Conservation (phyloP, 2,888 invertebrate genomes). For the Agriotes lineatus region DNA sequence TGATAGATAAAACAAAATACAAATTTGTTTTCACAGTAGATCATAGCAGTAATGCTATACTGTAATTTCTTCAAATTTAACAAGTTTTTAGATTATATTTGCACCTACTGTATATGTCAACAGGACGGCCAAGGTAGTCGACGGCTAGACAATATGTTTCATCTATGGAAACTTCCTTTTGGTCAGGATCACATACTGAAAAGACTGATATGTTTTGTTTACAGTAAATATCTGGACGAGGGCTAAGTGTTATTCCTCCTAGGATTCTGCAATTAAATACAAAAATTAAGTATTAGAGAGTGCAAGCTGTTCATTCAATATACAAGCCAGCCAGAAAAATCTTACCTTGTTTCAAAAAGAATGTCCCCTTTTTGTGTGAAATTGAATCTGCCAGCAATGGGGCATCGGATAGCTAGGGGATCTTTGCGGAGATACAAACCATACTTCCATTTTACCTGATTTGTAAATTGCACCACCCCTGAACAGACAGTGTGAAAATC, state of each 20-base stretch:
- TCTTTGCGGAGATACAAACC: constrained; percentile 87
- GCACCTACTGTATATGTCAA: constrained; percentile 91
- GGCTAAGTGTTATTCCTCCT: constrained; percentile 94
- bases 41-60: too few relatives aligned
- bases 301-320: not conserved
- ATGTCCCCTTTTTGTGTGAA: constrained; percentile 94
- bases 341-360: constrained; percentile 81
- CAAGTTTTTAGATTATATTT: too few relatives aligned
- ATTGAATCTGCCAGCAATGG: constrained; percentile 96
- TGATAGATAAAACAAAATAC: too few relatives aligned
- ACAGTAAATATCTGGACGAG: constrained; percentile 92
- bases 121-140: constrained; percentile 93
- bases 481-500: constrained; percentile 94
- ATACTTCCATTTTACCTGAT: constrained; percentile 88
- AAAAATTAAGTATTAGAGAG: not conserved
- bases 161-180: constrained; percentile 94
- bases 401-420: constrained; percentile 93
- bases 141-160: constrained; percentile 97
- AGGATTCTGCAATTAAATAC: constrained; percentile 84
- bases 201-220: constrained; percentile 95
- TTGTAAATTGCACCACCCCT: constrained; percentile 93
- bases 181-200: constrained; percentile 95
- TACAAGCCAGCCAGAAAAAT: not conserved
- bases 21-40: too few relatives aligned
- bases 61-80: too few relatives aligned